Evolutionary conservation across 1,140 invertebrate species (phyloP).

Genomic region (Tribolium madens): DNA sequence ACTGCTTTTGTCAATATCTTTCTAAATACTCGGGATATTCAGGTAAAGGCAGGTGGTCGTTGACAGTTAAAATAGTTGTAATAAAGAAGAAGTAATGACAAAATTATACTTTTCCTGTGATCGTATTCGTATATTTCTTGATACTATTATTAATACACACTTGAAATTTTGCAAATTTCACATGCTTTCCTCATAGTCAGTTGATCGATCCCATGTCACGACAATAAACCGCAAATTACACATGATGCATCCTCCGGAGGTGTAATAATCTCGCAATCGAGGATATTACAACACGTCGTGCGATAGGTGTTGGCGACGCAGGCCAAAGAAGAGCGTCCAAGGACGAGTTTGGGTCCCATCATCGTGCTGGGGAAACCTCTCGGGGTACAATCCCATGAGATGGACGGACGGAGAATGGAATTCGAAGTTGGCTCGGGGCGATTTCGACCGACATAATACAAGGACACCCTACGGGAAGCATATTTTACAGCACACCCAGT

Average conservation of each 20-base stretch:
- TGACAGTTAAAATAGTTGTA: neutral
- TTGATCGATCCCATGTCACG: neutral
- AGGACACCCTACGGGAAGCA: constrained; percentile 57
- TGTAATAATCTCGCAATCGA: constrained; percentile 25
- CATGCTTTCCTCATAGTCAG: neutral
- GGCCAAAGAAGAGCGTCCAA: constrained; percentile 33
- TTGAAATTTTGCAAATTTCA: neutral
- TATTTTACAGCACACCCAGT: constrained; percentile 59
- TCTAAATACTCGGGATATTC: neutral
- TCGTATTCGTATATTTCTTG: neutral
- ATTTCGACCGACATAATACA: constrained; percentile 55
- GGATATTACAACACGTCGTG: constrained; percentile 21
- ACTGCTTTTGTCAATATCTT: neutral
- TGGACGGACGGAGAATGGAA: constrained; percentile 46
- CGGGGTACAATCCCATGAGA: constrained; percentile 52
- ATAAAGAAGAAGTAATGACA: neutral
- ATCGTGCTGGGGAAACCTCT: constrained; percentile 50
- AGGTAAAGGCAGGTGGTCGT: neutral
- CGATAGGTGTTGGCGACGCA: constrained; percentile 26
- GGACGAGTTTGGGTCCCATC: constrained; percentile 31
- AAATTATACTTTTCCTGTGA: neutral
- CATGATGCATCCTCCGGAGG: constrained; percentile 1
- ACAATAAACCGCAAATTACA: constrained; percentile 35
- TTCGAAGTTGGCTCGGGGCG: constrained; percentile 49
- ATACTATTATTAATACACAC: neutral